Percentiles rank a stretch among this genome's conserved stretches.
Conservation (phyloP, 2,888 invertebrate genomes). For the Oscheius myriophilus region DNA sequence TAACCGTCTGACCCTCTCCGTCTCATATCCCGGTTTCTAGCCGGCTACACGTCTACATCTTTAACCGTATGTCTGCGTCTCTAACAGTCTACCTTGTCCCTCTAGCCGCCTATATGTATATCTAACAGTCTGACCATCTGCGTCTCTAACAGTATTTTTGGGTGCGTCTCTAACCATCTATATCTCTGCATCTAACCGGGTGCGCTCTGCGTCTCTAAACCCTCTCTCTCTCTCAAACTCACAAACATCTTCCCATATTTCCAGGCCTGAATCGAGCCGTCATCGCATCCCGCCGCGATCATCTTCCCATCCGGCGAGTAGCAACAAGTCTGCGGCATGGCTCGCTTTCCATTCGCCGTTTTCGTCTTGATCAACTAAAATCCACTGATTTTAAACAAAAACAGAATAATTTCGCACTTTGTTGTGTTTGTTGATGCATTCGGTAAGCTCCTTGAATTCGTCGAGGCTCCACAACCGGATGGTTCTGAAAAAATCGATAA, state of each 20-base stretch:
- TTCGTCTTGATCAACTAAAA: slow-evolving; percentile 64
- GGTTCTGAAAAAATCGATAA: slow-evolving; percentile 76
- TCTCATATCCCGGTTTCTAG: too few relatives aligned
- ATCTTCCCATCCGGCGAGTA: slow-evolving; percentile 75
- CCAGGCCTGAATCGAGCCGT: slow-evolving; percentile 97
- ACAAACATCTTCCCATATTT: slow-evolving; percentile 89
- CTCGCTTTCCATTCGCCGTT: slow-evolving; percentile 64
- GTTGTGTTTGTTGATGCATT: slow-evolving; percentile 66
- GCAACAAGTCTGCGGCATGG: slow-evolving; percentile 62
- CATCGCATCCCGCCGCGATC: slow-evolving; percentile 89
- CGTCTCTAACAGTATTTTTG: too few relatives aligned
- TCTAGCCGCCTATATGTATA: too few relatives aligned
- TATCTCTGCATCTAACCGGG: neutral
- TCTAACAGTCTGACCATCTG: too few relatives aligned
- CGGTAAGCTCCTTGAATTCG: slow-evolving; percentile 75
- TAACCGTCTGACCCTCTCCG: too few relatives aligned
- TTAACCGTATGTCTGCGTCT: too few relatives aligned
- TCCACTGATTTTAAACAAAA: too few relatives aligned
- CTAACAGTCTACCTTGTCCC: too few relatives aligned
- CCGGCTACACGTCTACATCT: too few relatives aligned
- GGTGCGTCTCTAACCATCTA: too few relatives aligned
- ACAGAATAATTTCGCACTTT: slow-evolving; percentile 36
- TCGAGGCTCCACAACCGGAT: slow-evolving; percentile 89
- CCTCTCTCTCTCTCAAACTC: slow-evolving; percentile 48
- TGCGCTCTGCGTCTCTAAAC: neutral